Evolutionary conservation across 1,140 invertebrate genomes (phyloP), one percentile per base, ranked within the genome.

Genomic region (Propsilocerus akamusi): DNA sequence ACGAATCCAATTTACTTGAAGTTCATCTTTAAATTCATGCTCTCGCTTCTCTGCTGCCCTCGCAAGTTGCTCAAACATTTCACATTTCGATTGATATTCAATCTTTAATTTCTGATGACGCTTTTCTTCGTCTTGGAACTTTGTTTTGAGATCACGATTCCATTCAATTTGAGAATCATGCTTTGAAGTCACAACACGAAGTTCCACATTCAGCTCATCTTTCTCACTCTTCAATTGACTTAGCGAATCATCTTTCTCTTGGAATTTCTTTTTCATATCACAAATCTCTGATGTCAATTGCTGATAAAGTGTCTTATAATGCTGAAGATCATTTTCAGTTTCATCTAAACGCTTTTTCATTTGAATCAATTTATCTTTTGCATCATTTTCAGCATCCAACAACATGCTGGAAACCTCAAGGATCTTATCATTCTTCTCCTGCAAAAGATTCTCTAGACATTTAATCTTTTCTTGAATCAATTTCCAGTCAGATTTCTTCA

Each of bases 21-120:
- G 60, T 46, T 61, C 59, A 46, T 61, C 66, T 46, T 59, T 67
- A 25, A 63, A 52, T 0, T 37, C 47, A 20, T 61, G 51, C 68
- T 63, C 23, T 58, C 65, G 26, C 55, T 57, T 5, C 50, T 57
- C 37, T 59, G 57, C 0, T 57, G 63, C 7, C 57, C 60, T 51
- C 64, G 60, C 1, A 68, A 25, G 46, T 64, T 66, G 3, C 26
- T 46, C 1, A 68, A 59, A 49, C 2, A 59, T 51, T 5, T 46
- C 47, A 14, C 68, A 52, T 54, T 64, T 68, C 5, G 61, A 59
- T 14, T 64, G 58, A 6, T 60, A 55, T n/a, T 32, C n/a, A 62
- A 65, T 28, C 4, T 53, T 58, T 56, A 24, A 54, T 49, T 14
- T 32, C 24, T 32, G 20, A 4, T 30, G 12, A 14, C 14, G 30